phyloP scores from a whole-genome alignment of 2,888 invertebrate species.

The Elgonia sp. region DNA sequence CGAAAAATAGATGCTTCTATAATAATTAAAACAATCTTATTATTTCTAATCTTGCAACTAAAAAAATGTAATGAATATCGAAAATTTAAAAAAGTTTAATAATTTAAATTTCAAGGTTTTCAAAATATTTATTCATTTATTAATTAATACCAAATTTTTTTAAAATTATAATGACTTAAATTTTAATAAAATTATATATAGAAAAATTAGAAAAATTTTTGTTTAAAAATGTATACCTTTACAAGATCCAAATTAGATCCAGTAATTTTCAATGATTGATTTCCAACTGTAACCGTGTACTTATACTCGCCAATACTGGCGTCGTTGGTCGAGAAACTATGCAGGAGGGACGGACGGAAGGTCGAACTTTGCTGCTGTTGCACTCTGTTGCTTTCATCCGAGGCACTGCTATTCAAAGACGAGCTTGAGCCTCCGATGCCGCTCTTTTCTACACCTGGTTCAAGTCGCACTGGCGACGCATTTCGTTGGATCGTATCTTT shows the following conservation, averaged over 20 bases:
- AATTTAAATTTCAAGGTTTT: too few relatives aligned
- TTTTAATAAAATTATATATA: too few relatives aligned
- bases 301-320: slow-evolving; percentile 95
- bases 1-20: too few relatives aligned
- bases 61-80: too few relatives aligned
- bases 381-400: slow-evolving; percentile 88
- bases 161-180: too few relatives aligned
- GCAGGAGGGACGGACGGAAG: slow-evolving; percentile 90
- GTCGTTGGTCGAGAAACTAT: slow-evolving; percentile 94
- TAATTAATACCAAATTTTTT: too few relatives aligned
- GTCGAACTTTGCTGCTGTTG: slow-evolving; percentile 86
- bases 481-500: slow-evolving; percentile 98
- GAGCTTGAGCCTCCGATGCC: slow-evolving; percentile 92
- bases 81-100: too few relatives aligned
- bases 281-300: slow-evolving; percentile 95
- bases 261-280: slow-evolving; percentile 94
- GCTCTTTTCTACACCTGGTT: slow-evolving; percentile 88
- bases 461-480: slow-evolving; percentile 95
- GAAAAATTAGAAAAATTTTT: too few relatives aligned
- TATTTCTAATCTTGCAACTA: background rate
- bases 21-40: slow-evolving; percentile 12
- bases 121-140: too few relatives aligned
- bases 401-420: slow-evolving; percentile 93
- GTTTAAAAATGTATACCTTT: slow-evolving; percentile 88
- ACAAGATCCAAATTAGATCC: slow-evolving; percentile 95